Conservation (phyloP, 2,797 vertebrate species). For the Labroides dimidiatus region DNA sequence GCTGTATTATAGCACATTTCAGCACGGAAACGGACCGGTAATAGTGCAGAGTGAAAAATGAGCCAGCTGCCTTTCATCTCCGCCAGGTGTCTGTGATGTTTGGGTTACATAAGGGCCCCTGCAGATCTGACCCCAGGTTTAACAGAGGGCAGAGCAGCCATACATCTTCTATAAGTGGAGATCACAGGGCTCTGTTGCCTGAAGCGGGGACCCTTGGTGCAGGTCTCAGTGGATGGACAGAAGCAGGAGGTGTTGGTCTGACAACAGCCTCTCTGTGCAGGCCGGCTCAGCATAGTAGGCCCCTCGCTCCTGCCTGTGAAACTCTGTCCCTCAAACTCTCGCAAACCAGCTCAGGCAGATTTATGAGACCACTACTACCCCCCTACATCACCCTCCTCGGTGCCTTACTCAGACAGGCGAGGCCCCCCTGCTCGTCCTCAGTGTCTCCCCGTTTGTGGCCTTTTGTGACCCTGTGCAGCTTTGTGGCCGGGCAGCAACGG, state of each 20-base stretch:
- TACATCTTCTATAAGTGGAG: conserved; percentile 67
- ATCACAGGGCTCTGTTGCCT: conserved; percentile 50
- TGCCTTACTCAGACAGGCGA: conserved; percentile 33
- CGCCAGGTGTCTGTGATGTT: conserved; percentile 66
- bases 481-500: conserved; percentile 56
- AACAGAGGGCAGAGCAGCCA: conserved; percentile 45
- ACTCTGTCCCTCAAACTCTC: conserved; percentile 57
- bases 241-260: conserved; percentile 43
- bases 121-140: conserved; percentile 55
- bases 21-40: conserved; percentile 42
- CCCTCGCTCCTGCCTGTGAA: conserved; percentile 48
- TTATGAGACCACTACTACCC: conserved; percentile 52
- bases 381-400: conserved; percentile 10
- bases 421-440: conserved; percentile 43
- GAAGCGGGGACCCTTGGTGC: conserved; percentile 12
- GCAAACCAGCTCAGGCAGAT: conserved; percentile 59
- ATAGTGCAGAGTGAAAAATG: conserved; percentile 52
- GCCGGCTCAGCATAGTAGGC: conserved; percentile 18
- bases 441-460: conserved; percentile 61
- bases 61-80: conserved; percentile 66
- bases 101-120: conserved; percentile 58
- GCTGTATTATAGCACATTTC: conserved; percentile 49
- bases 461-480: conserved; percentile 50
- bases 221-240: conserved; percentile 42
- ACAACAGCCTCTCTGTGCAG: conserved; percentile 66